Conservation (phyloP, 2,797 vertebrate species). For the Rhinella marina region DNA sequence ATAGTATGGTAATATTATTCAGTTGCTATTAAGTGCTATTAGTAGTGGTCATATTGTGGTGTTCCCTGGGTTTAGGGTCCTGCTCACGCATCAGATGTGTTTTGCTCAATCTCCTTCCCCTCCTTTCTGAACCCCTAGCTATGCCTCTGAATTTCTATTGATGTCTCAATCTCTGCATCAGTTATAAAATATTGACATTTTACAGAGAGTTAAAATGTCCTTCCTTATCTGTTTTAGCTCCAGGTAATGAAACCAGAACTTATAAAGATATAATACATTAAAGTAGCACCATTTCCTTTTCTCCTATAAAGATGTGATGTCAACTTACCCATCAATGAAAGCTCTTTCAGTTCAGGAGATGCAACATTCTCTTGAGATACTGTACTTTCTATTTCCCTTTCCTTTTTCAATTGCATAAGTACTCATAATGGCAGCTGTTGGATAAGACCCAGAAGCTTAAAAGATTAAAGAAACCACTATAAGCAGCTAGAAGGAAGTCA, state of each 20-base stretch:
- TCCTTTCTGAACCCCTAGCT: too few relatives aligned
- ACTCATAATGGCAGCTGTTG: conserved; percentile 74
- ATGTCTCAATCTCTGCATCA: neutral
- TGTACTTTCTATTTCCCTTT: conserved; percentile 60
- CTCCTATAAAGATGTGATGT: conserved; percentile 27
- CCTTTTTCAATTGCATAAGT: conserved; percentile 72
- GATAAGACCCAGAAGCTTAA: conserved; percentile 79
- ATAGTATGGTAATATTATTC: too few relatives aligned
- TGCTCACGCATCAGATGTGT: too few relatives aligned
- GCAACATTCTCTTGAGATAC: conserved; percentile 60
- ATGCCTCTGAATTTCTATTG: neutral
- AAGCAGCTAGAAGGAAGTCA: conserved; percentile 74
- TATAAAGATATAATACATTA: neutral
- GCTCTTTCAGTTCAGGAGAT: conserved; percentile 42
- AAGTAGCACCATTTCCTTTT: conserved; percentile 9
- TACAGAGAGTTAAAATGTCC: neutral
- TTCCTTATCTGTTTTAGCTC: neutral
- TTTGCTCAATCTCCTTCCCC: too few relatives aligned
- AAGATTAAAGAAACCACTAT: conserved; percentile 84
- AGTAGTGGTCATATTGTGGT: too few relatives aligned
- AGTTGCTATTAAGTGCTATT: too few relatives aligned
- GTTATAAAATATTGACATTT: neutral
- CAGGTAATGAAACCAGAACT: neutral
- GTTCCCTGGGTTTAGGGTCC: too few relatives aligned
- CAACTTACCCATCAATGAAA: conserved; percentile 44